These are phyloP conservation scores for Microchirus variegatus DNA, from an alignment of 2,797 vertebrate genomes.

Conservation along the genomic window DNA sequence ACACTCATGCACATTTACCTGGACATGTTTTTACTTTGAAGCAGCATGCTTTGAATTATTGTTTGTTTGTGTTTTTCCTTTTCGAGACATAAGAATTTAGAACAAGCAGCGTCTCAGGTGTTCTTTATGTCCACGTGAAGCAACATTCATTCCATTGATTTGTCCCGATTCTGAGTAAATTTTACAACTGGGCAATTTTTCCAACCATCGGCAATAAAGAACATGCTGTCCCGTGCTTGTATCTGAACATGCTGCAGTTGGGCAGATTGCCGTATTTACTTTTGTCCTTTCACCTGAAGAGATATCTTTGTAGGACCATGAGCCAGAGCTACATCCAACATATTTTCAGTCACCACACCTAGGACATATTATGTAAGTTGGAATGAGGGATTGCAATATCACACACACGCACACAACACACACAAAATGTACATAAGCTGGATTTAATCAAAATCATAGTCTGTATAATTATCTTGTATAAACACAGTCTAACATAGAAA, in stretches of 20 bases:
- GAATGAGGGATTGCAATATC: constrained; percentile 51
- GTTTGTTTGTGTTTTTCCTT: constrained; percentile 3
- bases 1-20: constrained; percentile 34
- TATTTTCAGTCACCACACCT: constrained; percentile 14
- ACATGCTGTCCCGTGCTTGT: constrained; percentile 44
- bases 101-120: constrained; percentile 63
- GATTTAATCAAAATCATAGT: constrained; percentile 40
- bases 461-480: constrained; percentile 51
- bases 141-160: constrained; percentile 20
- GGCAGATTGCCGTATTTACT: constrained; percentile 17
- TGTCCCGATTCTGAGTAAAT: constrained; percentile 25
- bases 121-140: constrained; percentile 31
- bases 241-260: constrained; percentile 20
- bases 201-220: constrained; percentile 15
- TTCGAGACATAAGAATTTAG: constrained; percentile 23
- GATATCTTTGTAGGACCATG: constrained; percentile 34
- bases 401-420: constrained; percentile 31
- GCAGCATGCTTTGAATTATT: constrained; percentile 49
- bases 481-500: constrained; percentile 40
- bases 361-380: constrained; percentile 35
- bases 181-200: constrained; percentile 28
- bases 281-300: constrained; percentile 48
- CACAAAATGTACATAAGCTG: constrained; percentile 47
- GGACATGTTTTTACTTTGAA: constrained; percentile 33
- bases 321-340: constrained; percentile 21